These are phyloP conservation scores for Drosophila barbarae DNA, from an alignment of 2,888 invertebrate species.

Conservation along the genomic window DNA sequence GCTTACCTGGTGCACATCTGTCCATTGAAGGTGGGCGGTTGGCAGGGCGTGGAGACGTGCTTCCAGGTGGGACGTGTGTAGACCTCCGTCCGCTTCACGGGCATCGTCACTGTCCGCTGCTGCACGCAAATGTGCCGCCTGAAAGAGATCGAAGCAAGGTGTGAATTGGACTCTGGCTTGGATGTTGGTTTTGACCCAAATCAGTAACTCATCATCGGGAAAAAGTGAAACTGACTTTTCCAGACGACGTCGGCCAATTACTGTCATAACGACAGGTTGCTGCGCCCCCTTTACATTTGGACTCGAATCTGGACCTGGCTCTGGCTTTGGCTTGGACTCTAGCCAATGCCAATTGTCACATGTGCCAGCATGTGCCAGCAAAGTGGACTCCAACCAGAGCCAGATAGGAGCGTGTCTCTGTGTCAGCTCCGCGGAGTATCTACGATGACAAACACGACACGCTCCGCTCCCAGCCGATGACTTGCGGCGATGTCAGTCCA, in stretches of 20 bases:
- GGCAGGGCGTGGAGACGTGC: constrained; percentile 81
- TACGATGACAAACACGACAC: constrained; percentile 40
- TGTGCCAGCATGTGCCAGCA: constrained; percentile 22
- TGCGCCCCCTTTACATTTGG: constrained; percentile 49
- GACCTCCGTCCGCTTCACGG: constrained; percentile 81
- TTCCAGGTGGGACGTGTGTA: constrained; percentile 82
- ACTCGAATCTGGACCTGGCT: constrained; percentile 36
- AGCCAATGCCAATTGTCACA: constrained; percentile 36
- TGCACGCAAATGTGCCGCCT: constrained; percentile 82
- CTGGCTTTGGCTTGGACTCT: background rate
- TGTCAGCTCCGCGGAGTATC: constrained; percentile 24
- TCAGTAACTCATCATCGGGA: constrained; percentile 43
- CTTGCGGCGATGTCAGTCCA: constrained; percentile 22
- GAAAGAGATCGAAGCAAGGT: constrained; percentile 28
- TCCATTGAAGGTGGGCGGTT: constrained; percentile 78
- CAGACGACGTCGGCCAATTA: constrained; percentile 59
- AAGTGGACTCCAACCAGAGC: constrained; percentile 8
- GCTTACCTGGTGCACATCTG: constrained; percentile 80
- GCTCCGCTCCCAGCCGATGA: constrained; percentile 32
- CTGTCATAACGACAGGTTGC: constrained; percentile 71
- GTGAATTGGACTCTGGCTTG: constrained; percentile 32
- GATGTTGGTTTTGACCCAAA: constrained; percentile 34
- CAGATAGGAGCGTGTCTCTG: constrained; percentile 34
- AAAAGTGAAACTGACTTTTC: constrained; percentile 67
- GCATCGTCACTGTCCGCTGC: constrained; percentile 80